phyloP scores from a whole-genome alignment of 2,797 vertebrate genomes.

The Crax fasciolata region DNA sequence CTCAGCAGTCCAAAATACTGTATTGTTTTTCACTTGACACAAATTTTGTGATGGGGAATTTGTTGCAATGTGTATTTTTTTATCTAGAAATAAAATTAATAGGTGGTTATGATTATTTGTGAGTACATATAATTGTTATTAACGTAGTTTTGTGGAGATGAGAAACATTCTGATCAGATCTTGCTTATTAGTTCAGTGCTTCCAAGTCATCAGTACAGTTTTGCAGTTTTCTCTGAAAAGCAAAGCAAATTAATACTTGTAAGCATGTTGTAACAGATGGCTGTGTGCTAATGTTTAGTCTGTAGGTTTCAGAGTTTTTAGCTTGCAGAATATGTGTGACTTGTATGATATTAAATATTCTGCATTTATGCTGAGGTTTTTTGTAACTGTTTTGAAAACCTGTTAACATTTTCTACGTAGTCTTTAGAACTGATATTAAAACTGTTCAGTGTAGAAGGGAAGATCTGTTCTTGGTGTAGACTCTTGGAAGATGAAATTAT shows the following conservation, averaged over 20 bases:
- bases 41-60: neutral
- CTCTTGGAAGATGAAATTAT: neutral
- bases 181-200: neutral
- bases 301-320: neutral
- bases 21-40: neutral
- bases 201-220: neutral
- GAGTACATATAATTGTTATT: neutral
- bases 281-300: neutral
- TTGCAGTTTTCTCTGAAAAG: neutral
- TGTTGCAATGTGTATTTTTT: neutral
- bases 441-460: neutral
- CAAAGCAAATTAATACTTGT: neutral
- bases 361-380: neutral
- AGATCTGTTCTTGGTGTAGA: neutral
- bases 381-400: neutral
- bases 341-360: neutral
- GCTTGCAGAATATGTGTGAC: neutral
- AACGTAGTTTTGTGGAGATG: neutral
- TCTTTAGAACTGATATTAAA: neutral
- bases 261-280: neutral
- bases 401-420: neutral
- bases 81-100: neutral
- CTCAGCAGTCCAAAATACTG: neutral
- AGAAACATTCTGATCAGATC: neutral
- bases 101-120: neutral